Evolutionary conservation across 2,888 invertebrate species (phyloP).

Genomic region (Meloe dianella): DNA sequence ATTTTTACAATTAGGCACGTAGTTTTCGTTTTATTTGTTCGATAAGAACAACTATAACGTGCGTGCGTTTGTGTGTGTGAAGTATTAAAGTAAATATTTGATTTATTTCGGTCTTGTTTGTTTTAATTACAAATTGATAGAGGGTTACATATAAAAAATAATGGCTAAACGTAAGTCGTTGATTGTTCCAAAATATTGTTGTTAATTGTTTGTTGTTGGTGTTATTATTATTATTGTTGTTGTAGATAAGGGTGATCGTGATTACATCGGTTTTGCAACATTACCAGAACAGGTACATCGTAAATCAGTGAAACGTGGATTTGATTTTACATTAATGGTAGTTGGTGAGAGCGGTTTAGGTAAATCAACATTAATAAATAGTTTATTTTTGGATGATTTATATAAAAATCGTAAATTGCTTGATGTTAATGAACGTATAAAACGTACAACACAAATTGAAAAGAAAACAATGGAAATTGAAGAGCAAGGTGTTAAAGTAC

Average conservation of each 20-base stretch:
- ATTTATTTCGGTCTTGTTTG: background rate
- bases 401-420: slow-evolving; percentile 84
- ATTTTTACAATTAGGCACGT: background rate
- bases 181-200: background rate
- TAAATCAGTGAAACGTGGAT: slow-evolving; percentile 94
- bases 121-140: too few species aligned
- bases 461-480: slow-evolving; percentile 93
- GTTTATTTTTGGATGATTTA: slow-evolving; percentile 90
- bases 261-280: slow-evolving; percentile 94
- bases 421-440: slow-evolving; percentile 68
- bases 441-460: slow-evolving; percentile 75
- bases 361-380: slow-evolving; percentile 94
- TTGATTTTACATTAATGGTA: slow-evolving; percentile 96
- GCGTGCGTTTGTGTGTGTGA: background rate
- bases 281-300: slow-evolving; percentile 95
- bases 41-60: background rate
- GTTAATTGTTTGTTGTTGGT: background rate
- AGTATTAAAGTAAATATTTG: slow-evolving; percentile 1
- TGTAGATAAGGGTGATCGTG: slow-evolving; percentile 63
- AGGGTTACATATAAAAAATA: background rate
- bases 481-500: slow-evolving; percentile 88
- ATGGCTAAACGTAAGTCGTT: slow-evolving; percentile 1
- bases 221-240: background rate
- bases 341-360: slow-evolving; percentile 94
- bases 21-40: background rate